Evolutionary conservation across 2,888 invertebrate genomes (phyloP).

Genomic region (Leuctra nigra): DNA sequence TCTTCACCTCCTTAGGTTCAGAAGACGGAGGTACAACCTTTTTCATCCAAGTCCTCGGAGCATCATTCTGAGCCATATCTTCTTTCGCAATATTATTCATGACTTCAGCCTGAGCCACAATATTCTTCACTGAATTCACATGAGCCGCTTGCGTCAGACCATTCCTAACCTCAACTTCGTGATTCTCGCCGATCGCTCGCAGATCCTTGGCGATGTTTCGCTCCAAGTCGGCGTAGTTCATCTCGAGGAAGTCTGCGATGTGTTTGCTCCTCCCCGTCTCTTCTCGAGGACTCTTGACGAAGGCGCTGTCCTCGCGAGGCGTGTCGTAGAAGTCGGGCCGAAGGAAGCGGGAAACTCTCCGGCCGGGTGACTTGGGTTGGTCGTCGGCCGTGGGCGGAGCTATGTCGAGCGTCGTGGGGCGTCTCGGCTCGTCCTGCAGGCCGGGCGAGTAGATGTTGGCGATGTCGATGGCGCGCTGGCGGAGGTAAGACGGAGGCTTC

Average conservation of each 20-base stretch:
- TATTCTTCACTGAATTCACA: background rate
- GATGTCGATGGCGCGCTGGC: constrained; percentile 13
- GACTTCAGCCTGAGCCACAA: background rate
- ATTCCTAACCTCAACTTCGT: background rate
- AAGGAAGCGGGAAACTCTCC: constrained; percentile 65
- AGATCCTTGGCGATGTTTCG: constrained; percentile 3
- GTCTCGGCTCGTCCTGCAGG: background rate
- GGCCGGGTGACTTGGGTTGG: constrained; percentile 31
- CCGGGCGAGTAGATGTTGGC: constrained; percentile 6
- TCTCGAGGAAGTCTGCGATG: background rate
- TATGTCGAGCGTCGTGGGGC: background rate
- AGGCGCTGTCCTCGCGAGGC: constrained; percentile 58
- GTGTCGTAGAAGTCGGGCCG: constrained; percentile 72
- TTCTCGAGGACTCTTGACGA: too few species aligned
- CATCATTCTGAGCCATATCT: background rate
- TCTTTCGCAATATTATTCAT: background rate
- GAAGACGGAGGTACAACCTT: background rate
- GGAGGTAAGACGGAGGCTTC: constrained; percentile 5
- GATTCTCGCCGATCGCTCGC: background rate
- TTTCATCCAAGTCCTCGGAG: too few species aligned
- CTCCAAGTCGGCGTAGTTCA: background rate
- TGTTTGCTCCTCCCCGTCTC: background rate
- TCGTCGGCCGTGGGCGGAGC: background rate
- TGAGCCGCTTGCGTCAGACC: background rate
- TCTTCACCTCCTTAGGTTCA: background rate